A percentile compares a stretch with the other conserved stretches of the same genome.
phyloP scores from a whole-genome alignment of 2,888 invertebrate species.

The Xylota segnis region DNA sequence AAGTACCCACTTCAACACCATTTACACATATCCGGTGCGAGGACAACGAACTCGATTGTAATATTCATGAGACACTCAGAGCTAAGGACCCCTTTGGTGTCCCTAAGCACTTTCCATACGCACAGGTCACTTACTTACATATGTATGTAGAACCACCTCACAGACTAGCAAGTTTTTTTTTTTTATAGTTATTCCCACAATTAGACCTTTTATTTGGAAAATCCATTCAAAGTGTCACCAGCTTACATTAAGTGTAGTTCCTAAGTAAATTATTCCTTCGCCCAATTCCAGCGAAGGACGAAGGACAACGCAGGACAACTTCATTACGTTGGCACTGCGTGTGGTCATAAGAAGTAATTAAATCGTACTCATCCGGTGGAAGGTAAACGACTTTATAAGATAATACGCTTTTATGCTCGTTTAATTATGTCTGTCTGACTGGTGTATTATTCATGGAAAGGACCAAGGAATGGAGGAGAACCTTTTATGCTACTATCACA shows the following conservation, averaged over 20 bases:
- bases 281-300: neutral
- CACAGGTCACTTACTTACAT: neutral
- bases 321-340: conserved; percentile 19
- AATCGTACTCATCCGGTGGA: conserved; percentile 22
- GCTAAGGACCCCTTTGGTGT: neutral
- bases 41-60: neutral
- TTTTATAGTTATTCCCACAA: neutral
- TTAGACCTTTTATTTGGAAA: neutral
- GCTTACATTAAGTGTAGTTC: neutral
- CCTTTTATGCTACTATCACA: neutral
- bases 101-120: neutral
- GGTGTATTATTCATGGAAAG: conserved; percentile 11
- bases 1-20: neutral
- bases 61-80: neutral
- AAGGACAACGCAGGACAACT: conserved; percentile 6
- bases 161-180: neutral
- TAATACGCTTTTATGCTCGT: conserved; percentile 9
- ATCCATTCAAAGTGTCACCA: neutral
- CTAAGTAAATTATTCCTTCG: conserved; percentile 1
- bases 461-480: neutral
- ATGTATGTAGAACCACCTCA: neutral
- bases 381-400: conserved; percentile 40
- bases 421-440: conserved; percentile 24
- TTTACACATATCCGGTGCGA: neutral
- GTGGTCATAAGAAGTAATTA: conserved; percentile 34